Evolutionary conservation across 2,888 invertebrate species (phyloP).

Genomic region (Melolontha melolontha): DNA sequence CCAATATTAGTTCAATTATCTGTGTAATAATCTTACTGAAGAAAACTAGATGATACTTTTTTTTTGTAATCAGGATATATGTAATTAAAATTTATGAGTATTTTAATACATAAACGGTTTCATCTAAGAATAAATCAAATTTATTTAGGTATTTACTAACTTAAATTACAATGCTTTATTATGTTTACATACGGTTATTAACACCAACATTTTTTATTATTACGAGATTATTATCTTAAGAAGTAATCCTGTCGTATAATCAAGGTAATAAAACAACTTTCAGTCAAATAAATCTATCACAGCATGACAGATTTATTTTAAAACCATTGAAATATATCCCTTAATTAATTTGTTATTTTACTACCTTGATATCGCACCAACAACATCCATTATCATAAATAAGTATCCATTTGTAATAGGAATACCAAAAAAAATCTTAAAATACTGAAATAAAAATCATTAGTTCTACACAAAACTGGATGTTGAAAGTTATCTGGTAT

Average conservation of each 20-base stretch:
- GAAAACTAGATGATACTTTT: too few relatives aligned
- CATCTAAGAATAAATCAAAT: neutral
- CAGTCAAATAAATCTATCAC: slow-evolving; percentile 25
- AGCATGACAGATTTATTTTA: slow-evolving; percentile 22
- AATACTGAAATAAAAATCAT: too few relatives aligned
- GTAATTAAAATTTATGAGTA: neutral
- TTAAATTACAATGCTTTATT: neutral
- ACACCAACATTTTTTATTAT: slow-evolving; percentile 20
- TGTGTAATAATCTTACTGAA: too few relatives aligned
- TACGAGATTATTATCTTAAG: slow-evolving; percentile 10
- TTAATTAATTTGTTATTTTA: slow-evolving; percentile 17
- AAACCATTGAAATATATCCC: slow-evolving; percentile 1
- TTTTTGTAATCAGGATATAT: too few relatives aligned
- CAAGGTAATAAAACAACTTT: slow-evolving; percentile 16
- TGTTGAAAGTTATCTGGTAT: too few relatives aligned
- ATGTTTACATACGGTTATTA: slow-evolving; percentile 7
- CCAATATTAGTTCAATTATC: too few relatives aligned
- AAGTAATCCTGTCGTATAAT: slow-evolving; percentile 19
- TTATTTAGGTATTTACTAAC: slow-evolving; percentile 10
- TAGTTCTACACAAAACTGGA: too few relatives aligned
- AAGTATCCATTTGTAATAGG: too few relatives aligned
- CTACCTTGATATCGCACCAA: neutral
- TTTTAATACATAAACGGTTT: slow-evolving; percentile 1
- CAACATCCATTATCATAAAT: neutral
- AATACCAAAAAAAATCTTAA: too few relatives aligned